Base-by-base conservation (phyloP, 2,113 vertebrate genomes). In the Cromileptes altivelis region DNA sequence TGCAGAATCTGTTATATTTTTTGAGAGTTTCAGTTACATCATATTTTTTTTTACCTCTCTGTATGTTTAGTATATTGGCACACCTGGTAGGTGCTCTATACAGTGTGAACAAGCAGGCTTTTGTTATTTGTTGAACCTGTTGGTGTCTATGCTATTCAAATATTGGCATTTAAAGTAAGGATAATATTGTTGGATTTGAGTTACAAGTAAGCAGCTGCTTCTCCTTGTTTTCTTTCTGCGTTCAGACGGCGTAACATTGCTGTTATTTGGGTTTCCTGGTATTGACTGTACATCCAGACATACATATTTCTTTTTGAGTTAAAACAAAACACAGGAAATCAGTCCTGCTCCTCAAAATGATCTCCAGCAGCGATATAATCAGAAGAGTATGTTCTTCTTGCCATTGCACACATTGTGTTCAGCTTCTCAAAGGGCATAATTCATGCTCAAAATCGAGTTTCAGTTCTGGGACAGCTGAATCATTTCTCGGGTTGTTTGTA, bases 381-480 rank as follows among this genome's bases (percentile, higher is more conserved):
- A 68, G 78, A 79, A 49, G 30, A 56, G 10, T 27, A 27, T 72
- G 55, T 78, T 78, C 21, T 64, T 67, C 21, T 64, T 67, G 53
- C 70, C 3, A 40, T 55, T 72, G 52, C 15, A 61, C 30, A 67
- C 56, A 25, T 64, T 55, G 55, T 82, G 57, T 70, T 30, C 57
- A 27, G 14, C 23, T 45, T 75, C 14, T 79, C 40, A 73, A 63
- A 52, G 23, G 57, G n/a, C 57, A 79, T 83, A 63, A 64, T 64
- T 88, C 55, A 76, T 33, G 7, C 27, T 61, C 25, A 57, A 60
- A 80, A 58, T 76, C 4, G 1, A 56, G 58, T 45, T 71, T 62
- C 30, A 40, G 30, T 75, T 37, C 23, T 68, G 4, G 8, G 23
- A 47, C 17, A 45, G 33, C 40, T 17, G 9, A 61, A 40, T 80